phyloP scores from a whole-genome alignment of 2,113 vertebrate genomes.

The Saguinus imperator region DNA sequence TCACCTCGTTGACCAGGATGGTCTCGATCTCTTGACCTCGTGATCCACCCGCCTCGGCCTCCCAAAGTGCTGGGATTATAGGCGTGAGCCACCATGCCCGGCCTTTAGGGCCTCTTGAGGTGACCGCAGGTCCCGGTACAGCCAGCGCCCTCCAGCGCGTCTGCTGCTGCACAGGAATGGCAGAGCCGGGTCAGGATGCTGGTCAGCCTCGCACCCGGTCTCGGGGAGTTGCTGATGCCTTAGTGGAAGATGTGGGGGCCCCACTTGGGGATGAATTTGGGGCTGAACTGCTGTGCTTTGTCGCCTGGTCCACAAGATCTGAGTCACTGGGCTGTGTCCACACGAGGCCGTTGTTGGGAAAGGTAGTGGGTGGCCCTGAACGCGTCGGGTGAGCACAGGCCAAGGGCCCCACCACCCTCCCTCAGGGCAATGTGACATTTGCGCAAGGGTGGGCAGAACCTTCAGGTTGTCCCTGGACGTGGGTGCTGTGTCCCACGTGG shows the following conservation, averaged over 20 bases:
- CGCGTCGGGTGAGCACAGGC: neutral
- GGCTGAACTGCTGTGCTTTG: neutral
- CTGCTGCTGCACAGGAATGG: neutral
- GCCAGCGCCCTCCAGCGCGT: neutral
- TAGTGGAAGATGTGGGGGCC: neutral
- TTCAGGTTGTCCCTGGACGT: neutral
- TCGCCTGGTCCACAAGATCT: neutral
- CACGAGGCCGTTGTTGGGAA: rapidly evolving
- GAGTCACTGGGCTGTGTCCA: neutral
- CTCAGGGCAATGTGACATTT: neutral
- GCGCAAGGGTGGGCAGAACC: too few species aligned
- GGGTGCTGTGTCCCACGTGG: neutral
- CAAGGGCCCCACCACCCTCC: too few species aligned
- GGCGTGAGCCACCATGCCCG: too few species aligned
- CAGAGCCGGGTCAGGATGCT: rapidly evolving
- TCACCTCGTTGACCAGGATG: too few species aligned
- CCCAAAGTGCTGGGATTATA: too few species aligned
- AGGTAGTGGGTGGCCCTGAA: neutral
- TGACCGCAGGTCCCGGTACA: too few species aligned
- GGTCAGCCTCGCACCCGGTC: too few species aligned
- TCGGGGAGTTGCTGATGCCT: neutral
- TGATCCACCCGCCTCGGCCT: too few species aligned
- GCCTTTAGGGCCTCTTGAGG: neutral
- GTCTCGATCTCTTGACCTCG: too few species aligned
- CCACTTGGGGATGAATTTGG: too few species aligned